Percentiles rank a stretch among this genome's conserved stretches.
Evolutionary conservation across 2,113 vertebrate species (phyloP).

Genomic region (Macaca mulatta): DNA sequence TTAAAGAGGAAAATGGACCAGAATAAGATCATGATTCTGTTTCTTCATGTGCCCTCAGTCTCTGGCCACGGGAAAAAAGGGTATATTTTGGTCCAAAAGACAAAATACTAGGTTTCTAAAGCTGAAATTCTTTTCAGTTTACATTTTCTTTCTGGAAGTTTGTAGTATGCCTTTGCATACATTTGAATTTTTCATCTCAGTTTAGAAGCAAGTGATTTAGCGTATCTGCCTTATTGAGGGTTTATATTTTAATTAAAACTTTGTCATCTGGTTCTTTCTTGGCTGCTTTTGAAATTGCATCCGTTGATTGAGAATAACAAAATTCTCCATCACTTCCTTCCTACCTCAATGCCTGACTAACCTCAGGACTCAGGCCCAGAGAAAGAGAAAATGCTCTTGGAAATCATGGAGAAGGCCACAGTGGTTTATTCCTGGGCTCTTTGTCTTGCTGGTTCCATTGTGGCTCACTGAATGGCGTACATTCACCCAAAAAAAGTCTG

Average conservation of each 20-base stretch:
- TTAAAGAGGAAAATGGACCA: background rate
- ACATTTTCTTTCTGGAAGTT: background rate
- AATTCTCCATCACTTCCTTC: background rate
- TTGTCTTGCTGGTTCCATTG: background rate
- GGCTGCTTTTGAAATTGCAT: conserved; percentile 33
- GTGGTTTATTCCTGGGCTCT: background rate
- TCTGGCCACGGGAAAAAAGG: background rate
- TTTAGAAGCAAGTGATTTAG: conserved; percentile 32
- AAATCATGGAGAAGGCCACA: background rate
- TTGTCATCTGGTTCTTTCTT: background rate
- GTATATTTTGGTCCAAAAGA: background rate
- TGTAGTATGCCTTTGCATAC: background rate
- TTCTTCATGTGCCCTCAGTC: background rate
- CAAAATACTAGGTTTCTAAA: background rate
- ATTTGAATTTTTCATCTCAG: background rate
- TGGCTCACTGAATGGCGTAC: background rate
- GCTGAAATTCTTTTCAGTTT: background rate
- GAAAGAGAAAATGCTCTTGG: background rate
- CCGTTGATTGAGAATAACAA: background rate
- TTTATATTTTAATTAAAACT: conserved; percentile 55
- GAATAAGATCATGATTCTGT: background rate
- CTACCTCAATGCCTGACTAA: background rate
- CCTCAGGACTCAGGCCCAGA: background rate
- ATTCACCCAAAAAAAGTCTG: background rate
- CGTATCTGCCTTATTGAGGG: background rate